Conservation (phyloP, 2,888 invertebrate species). For the Teleiodes luculella region DNA sequence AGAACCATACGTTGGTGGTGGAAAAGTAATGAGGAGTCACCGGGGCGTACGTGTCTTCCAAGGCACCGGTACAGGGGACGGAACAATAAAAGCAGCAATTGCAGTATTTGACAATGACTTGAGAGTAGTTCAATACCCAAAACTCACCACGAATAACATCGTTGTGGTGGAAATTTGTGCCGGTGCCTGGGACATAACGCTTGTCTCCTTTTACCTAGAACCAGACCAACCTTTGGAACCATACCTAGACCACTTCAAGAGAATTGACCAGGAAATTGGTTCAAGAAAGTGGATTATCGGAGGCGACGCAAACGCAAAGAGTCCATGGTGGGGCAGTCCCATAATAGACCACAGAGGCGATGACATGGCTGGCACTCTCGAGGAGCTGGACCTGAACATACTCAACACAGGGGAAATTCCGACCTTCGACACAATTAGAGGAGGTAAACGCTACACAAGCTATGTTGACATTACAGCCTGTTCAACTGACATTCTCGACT, state of each 20-base stretch:
- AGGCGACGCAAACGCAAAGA: neutral
- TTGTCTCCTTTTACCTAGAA: neutral
- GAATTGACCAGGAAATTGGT: neutral
- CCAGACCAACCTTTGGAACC: neutral
- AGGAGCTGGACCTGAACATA: neutral
- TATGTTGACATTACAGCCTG: neutral
- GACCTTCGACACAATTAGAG: conserved; percentile 1
- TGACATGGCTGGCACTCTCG: neutral
- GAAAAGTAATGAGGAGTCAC: neutral
- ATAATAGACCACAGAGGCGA: neutral
- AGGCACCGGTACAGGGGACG: neutral
- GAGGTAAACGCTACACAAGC: neutral
- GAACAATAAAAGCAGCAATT: neutral
- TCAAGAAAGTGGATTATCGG: neutral
- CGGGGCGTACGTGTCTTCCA: neutral
- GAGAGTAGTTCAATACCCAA: neutral
- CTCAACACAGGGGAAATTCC: neutral
- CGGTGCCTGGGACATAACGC: neutral
- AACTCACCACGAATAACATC: conserved; percentile 7
- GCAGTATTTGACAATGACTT: neutral
- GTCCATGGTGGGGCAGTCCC: neutral
- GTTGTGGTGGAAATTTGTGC: neutral
- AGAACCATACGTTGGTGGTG: conserved; percentile 1
- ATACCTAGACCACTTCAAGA: neutral
- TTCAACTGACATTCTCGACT: neutral